A percentile compares a stretch with the other conserved stretches of the same genome.
phyloP scores from a whole-genome alignment of 53 echinoderm and acorn worm genomes.

The Holothuria leucospilota region DNA sequence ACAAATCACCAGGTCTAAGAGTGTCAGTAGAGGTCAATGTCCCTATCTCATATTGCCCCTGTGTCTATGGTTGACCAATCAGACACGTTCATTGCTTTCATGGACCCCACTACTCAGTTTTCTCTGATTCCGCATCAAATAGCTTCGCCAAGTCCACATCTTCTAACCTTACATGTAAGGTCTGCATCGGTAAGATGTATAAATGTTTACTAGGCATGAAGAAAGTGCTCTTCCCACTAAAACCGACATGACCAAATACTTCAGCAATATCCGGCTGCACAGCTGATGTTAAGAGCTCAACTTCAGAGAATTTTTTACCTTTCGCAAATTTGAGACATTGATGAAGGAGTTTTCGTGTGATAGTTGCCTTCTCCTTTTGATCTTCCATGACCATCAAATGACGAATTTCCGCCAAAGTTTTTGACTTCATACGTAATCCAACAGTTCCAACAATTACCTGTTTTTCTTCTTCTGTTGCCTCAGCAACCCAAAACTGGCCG shows the following conservation, averaged over 20 bases:
- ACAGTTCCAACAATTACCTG: conserved; percentile 32
- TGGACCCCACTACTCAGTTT: too few relatives aligned
- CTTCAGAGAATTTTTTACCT: neutral
- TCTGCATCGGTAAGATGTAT: conserved; percentile 25
- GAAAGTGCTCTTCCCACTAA: neutral
- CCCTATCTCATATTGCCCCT: too few relatives aligned
- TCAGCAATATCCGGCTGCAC: neutral
- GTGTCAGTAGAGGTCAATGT: too few relatives aligned
- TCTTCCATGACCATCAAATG: conserved; percentile 21
- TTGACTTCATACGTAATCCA: conserved; percentile 2
- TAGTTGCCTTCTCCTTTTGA: neutral
- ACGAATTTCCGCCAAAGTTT: conserved; percentile 12
- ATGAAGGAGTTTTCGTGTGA: neutral
- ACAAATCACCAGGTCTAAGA: too few relatives aligned
- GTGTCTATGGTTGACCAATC: too few relatives aligned
- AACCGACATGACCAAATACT: conserved; percentile 1
- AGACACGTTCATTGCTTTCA: too few relatives aligned
- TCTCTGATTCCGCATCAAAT: too few relatives aligned
- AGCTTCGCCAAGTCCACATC: neutral
- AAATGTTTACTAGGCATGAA: conserved; percentile 37
- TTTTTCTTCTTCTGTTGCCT: neutral
- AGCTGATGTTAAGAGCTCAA: conserved; percentile 21
- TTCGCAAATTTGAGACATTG: conserved; percentile 30
- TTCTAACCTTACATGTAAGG: conserved; percentile 10
- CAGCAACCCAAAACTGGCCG: conserved; percentile 28